Base-by-base conservation (phyloP, 2,888 invertebrate species). In the Scrobipalpa costella region DNA sequence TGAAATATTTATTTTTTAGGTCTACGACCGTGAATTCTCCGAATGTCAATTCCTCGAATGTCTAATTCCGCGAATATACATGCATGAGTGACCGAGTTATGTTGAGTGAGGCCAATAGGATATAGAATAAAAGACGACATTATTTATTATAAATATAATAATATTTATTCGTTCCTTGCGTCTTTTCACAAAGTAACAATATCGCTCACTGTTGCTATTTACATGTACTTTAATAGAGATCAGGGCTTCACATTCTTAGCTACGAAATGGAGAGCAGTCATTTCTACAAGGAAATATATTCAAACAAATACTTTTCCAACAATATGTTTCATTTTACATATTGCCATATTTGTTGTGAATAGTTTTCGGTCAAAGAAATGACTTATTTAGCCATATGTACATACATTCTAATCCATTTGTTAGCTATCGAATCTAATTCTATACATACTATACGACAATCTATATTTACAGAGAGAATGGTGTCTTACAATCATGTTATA, bases 141-240 rank as follows among this genome's bases (percentile, higher is more conserved):
- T 65, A 63, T 64, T n/a, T 69, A 76, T 74, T 87, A 88, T 86
- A 87, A 88, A 88, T 88, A 88, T 88, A 88, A 85, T 87, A 88
- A 88, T 85, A 86, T 86, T 86, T 86, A 85, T 85, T 86, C 44
- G 27, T 62, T 64, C 72, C 67, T 80, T 76, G 74, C 79, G 79
- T 82, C 78, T 79, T 77, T 73, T 79, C 77, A 82, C 80, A 83
- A 79, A 76, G 81, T 71, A 82, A 83, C 80, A 82, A 81, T 13
- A 38, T 19, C 21, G 55, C 9, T 38, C 40, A 11, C 13, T 78
- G 77, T 78, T 66, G 75, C 13, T 78, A 78, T 78, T 66, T 76
- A 80, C 77, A 79, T 78, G 79, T 79, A 77, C 77, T 78, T 76
- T 63, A 62, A 19, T 8, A 49, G 60, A 60, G 60, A 60, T 60